Evolutionary conservation across 1,140 invertebrate genomes (phyloP).

Genomic region (Nephotettix cincticeps): DNA sequence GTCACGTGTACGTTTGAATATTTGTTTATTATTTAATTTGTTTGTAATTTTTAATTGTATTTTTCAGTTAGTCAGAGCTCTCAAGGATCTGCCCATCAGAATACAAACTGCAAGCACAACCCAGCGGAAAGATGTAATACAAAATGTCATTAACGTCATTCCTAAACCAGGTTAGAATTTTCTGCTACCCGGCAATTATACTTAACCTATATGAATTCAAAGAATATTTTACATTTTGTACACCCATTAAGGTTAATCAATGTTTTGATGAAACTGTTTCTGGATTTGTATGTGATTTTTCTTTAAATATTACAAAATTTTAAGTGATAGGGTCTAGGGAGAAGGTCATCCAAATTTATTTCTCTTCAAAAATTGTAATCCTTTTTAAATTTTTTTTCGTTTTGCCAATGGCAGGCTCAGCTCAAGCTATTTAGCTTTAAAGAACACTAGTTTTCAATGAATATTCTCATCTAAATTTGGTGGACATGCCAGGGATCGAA

Average conservation of each 20-base stretch:
- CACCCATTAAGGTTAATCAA: conserved; percentile 16
- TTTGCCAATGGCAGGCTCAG: too few species aligned
- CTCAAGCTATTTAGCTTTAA: too few species aligned
- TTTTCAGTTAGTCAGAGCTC: conserved; percentile 65
- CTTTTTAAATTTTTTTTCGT: too few species aligned
- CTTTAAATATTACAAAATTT: too few species aligned
- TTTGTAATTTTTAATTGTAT: conserved; percentile 37
- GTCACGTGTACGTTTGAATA: conserved; percentile 22
- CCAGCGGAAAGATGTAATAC: conserved; percentile 66
- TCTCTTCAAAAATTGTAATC: too few species aligned
- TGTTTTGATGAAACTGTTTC: too few species aligned
- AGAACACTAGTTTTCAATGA: too few species aligned
- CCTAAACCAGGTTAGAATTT: conserved; percentile 64
- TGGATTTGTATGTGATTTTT: too few species aligned
- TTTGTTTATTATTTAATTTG: not conserved
- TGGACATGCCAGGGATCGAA: too few species aligned
- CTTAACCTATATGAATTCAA: not conserved
- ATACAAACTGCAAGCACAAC: conserved; percentile 74
- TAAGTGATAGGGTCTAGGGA: too few species aligned
- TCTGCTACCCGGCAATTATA: conserved; percentile 23
- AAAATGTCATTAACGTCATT: conserved; percentile 70
- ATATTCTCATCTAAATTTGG: too few species aligned
- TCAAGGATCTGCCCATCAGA: conserved; percentile 77
- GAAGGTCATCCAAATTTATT: too few species aligned
- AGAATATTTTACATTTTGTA: not conserved